Percentiles rank a stretch among this genome's conserved stretches.
phyloP scores from a whole-genome alignment of 1,140 invertebrate genomes.

The Heliconius melpomene region DNA sequence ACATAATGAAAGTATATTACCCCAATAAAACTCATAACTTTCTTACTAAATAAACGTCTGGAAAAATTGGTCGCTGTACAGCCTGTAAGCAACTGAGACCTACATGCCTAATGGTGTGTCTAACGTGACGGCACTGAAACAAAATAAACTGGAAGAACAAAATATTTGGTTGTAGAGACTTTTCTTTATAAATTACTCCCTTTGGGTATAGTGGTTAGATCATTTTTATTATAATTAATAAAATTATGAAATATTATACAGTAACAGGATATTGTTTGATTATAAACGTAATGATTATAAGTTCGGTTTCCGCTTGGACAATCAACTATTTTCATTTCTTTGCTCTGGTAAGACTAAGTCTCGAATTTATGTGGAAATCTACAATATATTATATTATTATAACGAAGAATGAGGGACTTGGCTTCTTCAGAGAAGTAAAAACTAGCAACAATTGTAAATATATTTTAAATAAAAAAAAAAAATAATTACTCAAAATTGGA shows the following conservation, averaged over 20 bases:
- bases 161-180: background rate
- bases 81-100: background rate
- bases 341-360: no score
- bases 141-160: background rate
- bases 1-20: conserved; percentile 4
- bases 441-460: no score
- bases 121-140: conserved; percentile 17
- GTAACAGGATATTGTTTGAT: no score
- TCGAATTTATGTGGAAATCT: background rate
- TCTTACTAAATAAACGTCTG: conserved; percentile 13
- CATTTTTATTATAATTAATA: no score
- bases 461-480: no score
- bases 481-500: no score
- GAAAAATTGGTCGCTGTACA: background rate
- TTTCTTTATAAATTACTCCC: background rate
- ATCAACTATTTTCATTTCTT: no score
- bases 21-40: conserved; percentile 11
- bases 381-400: background rate
- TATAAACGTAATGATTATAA: no score
- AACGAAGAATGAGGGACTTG: background rate
- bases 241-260: no score
- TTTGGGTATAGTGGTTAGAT: background rate
- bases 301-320: no score
- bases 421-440: background rate
- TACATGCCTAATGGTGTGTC: conserved; percentile 22